Evolutionary conservation across 2,113 vertebrate genomes (phyloP), one percentile per base, ranked within the genome.

Genomic region (Laticauda laticaudata): DNA sequence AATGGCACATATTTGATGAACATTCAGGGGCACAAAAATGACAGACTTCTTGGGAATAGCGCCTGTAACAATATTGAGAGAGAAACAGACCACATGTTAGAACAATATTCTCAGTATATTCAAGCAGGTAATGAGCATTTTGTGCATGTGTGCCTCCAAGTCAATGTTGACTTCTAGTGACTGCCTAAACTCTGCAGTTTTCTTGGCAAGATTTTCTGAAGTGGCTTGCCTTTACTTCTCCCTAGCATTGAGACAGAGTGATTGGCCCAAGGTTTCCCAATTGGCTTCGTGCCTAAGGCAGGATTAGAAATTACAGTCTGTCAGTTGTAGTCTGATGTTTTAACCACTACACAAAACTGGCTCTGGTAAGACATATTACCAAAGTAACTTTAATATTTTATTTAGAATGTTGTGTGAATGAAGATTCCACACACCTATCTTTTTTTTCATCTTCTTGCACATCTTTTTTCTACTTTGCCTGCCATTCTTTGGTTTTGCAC

Each of bases 21-120:
- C 89, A 91, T 95, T 51, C 93, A 90, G 29, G n/a, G 2, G 43
- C 88, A 94, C 94, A 81, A 15, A 54, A 95, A 95, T 93, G 91
- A 64, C 91, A 91, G 69, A 90, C 93, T 86, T 39, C 15, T 95
- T 89, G 10, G 8, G 48, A 88, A 85, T 86, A 57, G 85, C 93
- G 92, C 1, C 59, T 61, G 75, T 81, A 86, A 51, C 20, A n/a
- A 61, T 18, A 34, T 90, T 64, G 51, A 87, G 3, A 26, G n/a
- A 34, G n/a, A 86, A 59, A 90, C 12, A 20, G 21, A 81, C 23
- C 45, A 87, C 34, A 43, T 45, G 11, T 29, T 56, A 39, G 56
- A 26, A 59, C 3, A 24, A 34, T 54, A 61, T 59, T 88, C 14
- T 75, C 75, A 43, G 75, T 81, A 43, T 81, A 43, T 9, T 21